A percentile compares a stretch with the other conserved stretches of the same genome.
These are phyloP conservation scores for Lamellibrachia columna DNA, from an alignment of 2,888 invertebrate genomes.

Conservation along the genomic window DNA sequence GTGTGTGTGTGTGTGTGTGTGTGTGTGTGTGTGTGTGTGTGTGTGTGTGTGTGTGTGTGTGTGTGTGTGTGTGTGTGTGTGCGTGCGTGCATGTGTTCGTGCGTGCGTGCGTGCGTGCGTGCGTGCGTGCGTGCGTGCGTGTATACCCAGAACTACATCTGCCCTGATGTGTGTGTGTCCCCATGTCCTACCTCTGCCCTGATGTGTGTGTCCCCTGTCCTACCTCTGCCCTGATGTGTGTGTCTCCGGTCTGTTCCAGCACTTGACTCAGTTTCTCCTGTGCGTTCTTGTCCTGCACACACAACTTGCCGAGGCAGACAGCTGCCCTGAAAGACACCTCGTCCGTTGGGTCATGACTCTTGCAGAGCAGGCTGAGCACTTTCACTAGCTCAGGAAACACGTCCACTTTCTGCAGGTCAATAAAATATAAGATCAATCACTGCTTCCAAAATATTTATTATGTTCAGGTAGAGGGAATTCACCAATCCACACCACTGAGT, in stretches of 20 bases:
- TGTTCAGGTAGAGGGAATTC: neutral
- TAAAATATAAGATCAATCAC: neutral
- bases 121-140: too few species aligned
- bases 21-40: conserved; percentile 13
- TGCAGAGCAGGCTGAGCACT: conserved; percentile 58
- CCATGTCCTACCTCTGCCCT: neutral
- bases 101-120: neutral
- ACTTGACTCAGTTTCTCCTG: conserved; percentile 50
- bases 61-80: neutral
- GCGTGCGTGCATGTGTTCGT: neutral
- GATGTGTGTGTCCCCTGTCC: neutral
- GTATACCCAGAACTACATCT: conserved; percentile 20
- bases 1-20: neutral
- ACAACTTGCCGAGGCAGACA: conserved; percentile 58
- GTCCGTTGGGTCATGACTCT: conserved; percentile 56
- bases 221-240: conserved; percentile 28
- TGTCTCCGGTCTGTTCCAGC: conserved; percentile 49
- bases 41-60: neutral
- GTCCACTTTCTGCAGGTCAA: conserved; percentile 46
- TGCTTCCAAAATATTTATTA: too few species aligned
- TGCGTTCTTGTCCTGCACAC: conserved; percentile 58
- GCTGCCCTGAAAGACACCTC: conserved; percentile 58
- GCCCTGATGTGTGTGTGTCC: conserved; percentile 25
- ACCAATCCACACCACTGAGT: neutral
- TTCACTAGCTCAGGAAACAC: conserved; percentile 56